phyloP scores from a whole-genome alignment of 2,797 vertebrate species.

The Bryconaethiops microstoma region DNA sequence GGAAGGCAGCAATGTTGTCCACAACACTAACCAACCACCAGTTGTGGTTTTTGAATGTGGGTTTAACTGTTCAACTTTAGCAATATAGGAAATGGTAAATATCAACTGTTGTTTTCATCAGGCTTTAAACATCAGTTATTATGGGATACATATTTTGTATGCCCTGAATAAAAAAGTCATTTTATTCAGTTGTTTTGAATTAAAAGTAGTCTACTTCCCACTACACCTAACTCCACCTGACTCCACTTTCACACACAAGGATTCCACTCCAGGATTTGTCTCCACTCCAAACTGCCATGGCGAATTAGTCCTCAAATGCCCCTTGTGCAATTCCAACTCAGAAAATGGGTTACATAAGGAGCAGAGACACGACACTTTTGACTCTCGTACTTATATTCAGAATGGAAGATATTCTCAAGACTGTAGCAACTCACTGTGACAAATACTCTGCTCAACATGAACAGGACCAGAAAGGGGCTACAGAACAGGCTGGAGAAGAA shows the following conservation, averaged over 20 bases:
- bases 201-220: neutral
- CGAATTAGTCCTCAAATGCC: neutral
- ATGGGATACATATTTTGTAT: neutral
- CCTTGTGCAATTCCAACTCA: neutral
- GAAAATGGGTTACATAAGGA: neutral
- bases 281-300: slow-evolving; percentile 35
- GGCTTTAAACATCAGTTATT: neutral
- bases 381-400: neutral
- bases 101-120: neutral
- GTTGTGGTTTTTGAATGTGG: no score
- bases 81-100: no score
- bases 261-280: neutral
- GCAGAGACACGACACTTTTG: neutral
- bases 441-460: neutral
- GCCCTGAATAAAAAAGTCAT: neutral
- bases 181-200: neutral
- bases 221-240: neutral
- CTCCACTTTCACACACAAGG: neutral
- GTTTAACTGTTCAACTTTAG: no score
- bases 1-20: no score
- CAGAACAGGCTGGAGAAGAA: neutral
- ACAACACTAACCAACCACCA: no score
- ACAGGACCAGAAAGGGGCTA: neutral
- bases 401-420: neutral
- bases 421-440: neutral